Evolutionary conservation across 1,140 invertebrate genomes (phyloP), one percentile per base, ranked within the genome.

Genomic region (Marisa cornuarietis): DNA sequence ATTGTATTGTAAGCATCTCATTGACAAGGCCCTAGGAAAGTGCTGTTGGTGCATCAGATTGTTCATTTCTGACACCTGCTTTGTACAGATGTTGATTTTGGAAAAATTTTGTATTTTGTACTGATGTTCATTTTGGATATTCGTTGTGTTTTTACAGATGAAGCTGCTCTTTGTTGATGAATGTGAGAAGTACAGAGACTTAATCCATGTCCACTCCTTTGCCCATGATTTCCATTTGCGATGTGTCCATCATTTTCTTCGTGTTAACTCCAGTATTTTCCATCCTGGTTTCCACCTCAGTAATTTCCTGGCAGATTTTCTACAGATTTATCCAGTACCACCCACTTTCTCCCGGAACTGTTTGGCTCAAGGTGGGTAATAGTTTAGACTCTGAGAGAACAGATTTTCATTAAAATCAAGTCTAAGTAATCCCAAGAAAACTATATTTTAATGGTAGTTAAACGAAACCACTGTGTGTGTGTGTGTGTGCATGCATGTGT

Each of bases 181-280:
- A 87, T 94, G 94, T 89, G 95, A 96, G 87, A 94, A 94, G 87
- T 94, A 95, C 51, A 95, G 95, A 90, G 89, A 92, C 31, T 82
- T 91, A 62, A 92, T 95, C 92, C 96, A 97, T 91, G 91, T 96
- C 58, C 96, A 97, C 91, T 96, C 96, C 2, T 97, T 97, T 87
- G 95, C 95, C 0, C 96, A 96, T 85, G 96, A 97, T 89, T 96
- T 95, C 88, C 96, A 97, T 90, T 91, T 97, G 58, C 92, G 95
- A 75, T 94, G 93, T 66, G 93, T 96, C 77, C 93, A 94, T 85
- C 93, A 93, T 0, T 96, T 95, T 84, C 93, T 96, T 54, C 92
- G 93, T 81, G 94, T 93, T 31, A 92, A 93, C 42, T 91, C 93
- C 78, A 54, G 73, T 52, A 91, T 93, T 49, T 92, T 96, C 63